Percentiles rank a stretch among this genome's conserved stretches.
Evolutionary conservation across 2,888 invertebrate genomes (phyloP).

Genomic region (Sipha maydis): DNA sequence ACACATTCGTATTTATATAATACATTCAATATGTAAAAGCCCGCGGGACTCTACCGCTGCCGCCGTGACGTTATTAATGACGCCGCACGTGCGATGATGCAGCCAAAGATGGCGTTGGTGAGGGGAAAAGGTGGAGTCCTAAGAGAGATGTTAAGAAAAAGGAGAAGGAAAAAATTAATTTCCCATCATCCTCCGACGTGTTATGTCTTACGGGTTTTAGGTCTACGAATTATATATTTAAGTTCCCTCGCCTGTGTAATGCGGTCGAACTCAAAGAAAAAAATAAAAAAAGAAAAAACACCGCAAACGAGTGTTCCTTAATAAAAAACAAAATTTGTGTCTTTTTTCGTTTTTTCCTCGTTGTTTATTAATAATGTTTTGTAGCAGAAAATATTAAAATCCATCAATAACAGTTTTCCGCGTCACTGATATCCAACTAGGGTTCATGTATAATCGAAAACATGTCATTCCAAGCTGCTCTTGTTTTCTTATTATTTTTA

Average conservation of each 20-base stretch:
- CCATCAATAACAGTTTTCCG: slow-evolving; percentile 2
- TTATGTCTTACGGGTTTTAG: slow-evolving; percentile 22
- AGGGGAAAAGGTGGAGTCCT: not conserved
- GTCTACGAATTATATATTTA: slow-evolving; percentile 25
- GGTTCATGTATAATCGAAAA: slow-evolving; percentile 20
- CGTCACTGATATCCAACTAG: slow-evolving; percentile 4
- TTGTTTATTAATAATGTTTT: slow-evolving; percentile 40
- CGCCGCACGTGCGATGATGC: not conserved
- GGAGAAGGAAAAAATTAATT: slow-evolving; percentile 15
- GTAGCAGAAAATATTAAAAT: not conserved
- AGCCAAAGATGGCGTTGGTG: not conserved
- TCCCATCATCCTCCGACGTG: slow-evolving; percentile 22
- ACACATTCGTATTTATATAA: not conserved
- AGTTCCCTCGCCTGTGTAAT: slow-evolving; percentile 33
- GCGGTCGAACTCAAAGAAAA: slow-evolving; percentile 25
- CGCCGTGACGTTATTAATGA: slow-evolving; percentile 29
- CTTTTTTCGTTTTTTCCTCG: not conserved
- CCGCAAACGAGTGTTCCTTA: not conserved
- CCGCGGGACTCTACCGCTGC: not conserved
- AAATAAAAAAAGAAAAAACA: not conserved
- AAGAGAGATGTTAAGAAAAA: slow-evolving; percentile 35
- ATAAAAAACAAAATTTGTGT: not conserved
- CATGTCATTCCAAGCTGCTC: slow-evolving; percentile 40
- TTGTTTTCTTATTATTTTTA: slow-evolving; percentile 34
- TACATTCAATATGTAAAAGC: not conserved